Percentiles rank a stretch among this genome's conserved stretches.
phyloP scores from a whole-genome alignment of 2,797 vertebrate genomes.

The Pteropus rufus region DNA sequence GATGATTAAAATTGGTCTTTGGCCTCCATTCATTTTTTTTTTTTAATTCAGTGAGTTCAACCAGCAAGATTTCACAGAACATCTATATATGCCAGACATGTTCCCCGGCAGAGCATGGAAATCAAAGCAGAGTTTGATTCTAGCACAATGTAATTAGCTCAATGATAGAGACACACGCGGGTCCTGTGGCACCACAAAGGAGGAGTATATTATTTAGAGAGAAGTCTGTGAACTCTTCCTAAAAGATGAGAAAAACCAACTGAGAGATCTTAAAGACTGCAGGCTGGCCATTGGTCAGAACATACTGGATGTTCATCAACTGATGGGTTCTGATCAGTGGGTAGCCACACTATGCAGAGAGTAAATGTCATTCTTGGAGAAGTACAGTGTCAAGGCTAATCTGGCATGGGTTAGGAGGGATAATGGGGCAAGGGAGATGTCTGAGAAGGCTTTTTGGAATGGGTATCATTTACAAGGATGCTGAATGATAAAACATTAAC shows the following conservation, averaged over 20 bases:
- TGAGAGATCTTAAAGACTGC: not conserved
- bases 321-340: not conserved
- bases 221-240: not conserved
- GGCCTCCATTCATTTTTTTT: not conserved
- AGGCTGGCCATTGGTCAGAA: not conserved
- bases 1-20: not conserved
- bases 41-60: not conserved
- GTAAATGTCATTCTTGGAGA: not conserved
- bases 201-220: not conserved
- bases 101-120: not conserved
- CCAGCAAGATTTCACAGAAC: not conserved
- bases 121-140: not conserved
- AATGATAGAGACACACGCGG: not conserved
- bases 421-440: too few species aligned
- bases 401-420: rapidly evolving
- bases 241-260: not conserved
- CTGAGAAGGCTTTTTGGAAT: not conserved
- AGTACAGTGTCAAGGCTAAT: not conserved
- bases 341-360: not conserved
- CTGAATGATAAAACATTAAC: not conserved
- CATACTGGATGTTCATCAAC: rapidly evolving
- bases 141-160: not conserved
- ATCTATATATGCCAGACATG: not conserved
- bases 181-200: not conserved
- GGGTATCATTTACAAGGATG: not conserved